phyloP scores from a whole-genome alignment of 2,113 vertebrate species.

The Antechinus stuartii region DNA sequence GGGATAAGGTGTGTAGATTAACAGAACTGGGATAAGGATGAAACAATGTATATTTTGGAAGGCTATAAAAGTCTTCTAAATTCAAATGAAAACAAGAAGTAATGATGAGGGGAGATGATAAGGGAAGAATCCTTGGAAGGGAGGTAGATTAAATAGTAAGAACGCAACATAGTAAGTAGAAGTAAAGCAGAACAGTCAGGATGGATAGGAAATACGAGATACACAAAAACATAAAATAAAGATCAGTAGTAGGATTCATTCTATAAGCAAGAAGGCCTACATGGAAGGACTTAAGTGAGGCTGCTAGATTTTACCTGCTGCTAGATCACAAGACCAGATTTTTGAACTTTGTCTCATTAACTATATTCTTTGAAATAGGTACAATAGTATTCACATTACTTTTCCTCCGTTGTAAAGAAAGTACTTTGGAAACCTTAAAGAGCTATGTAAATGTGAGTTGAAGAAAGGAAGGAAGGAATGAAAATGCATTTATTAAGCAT shows the following conservation, averaged over 20 bases:
- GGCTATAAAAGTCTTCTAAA: too few relatives aligned
- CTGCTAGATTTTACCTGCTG: background rate
- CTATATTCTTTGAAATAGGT: background rate
- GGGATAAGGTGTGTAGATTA: too few relatives aligned
- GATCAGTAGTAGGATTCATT: background rate
- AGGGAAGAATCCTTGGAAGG: too few relatives aligned
- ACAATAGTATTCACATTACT: background rate
- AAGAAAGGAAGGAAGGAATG: background rate
- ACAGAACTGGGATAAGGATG: too few relatives aligned
- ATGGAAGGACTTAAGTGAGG: background rate
- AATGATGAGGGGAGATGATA: too few relatives aligned
- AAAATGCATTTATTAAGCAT: background rate
- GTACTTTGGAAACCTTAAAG: background rate
- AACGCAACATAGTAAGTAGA: too few relatives aligned
- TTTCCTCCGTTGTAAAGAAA: background rate
- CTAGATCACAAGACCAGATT: background rate
- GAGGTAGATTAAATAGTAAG: too few relatives aligned
- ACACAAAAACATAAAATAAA: too few relatives aligned
- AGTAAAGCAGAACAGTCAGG: too few relatives aligned
- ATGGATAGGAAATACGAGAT: too few relatives aligned
- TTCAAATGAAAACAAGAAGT: too few relatives aligned
- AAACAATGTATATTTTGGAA: too few relatives aligned
- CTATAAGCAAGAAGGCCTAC: background rate
- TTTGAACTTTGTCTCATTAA: background rate
- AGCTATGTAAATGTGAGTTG: background rate